Conservation (phyloP, 2,888 invertebrate genomes). For the Eupithecia dodoneata region DNA sequence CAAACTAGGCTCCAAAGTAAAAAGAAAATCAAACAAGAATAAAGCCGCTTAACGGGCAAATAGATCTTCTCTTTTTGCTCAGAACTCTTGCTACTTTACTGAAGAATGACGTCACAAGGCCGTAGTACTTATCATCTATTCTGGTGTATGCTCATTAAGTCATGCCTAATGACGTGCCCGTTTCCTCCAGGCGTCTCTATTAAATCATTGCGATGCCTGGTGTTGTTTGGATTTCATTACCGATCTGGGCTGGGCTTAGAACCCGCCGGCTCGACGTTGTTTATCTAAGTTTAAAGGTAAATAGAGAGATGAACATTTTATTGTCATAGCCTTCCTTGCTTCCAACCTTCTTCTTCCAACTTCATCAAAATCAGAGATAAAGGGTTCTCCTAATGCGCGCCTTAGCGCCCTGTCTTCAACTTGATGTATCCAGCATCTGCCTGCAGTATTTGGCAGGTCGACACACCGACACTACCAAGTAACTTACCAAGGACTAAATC, state of each 20-base stretch:
- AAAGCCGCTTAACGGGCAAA: slow-evolving; percentile 7
- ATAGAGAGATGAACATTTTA: slow-evolving; percentile 4
- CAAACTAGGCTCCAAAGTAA: neutral
- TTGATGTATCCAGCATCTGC: too few relatives aligned
- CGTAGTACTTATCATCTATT: slow-evolving; percentile 28
- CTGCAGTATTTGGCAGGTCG: too few relatives aligned
- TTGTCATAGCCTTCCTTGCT: neutral
- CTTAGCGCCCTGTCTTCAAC: too few relatives aligned
- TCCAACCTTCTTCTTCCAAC: too few relatives aligned
- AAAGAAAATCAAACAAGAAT: neutral
- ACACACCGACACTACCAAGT: neutral
- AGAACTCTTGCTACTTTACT: slow-evolving; percentile 17
- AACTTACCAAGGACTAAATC: neutral
- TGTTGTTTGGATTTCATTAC: slow-evolving; percentile 45
- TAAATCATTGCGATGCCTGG: slow-evolving; percentile 51
- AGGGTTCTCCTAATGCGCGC: too few relatives aligned
- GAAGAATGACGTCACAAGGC: slow-evolving; percentile 31
- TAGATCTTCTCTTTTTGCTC: neutral
- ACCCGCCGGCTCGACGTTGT: slow-evolving; percentile 24
- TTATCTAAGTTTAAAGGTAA: slow-evolving; percentile 14
- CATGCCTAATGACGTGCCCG: slow-evolving; percentile 65
- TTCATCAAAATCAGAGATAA: too few relatives aligned
- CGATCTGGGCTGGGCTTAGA: slow-evolving; percentile 36
- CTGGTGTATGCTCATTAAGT: slow-evolving; percentile 61
- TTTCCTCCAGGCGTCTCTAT: slow-evolving; percentile 54